Percentiles rank a stretch among this genome's conserved stretches.
phyloP scores from a whole-genome alignment of 2,888 invertebrate species.

The Griposia aprilina region DNA sequence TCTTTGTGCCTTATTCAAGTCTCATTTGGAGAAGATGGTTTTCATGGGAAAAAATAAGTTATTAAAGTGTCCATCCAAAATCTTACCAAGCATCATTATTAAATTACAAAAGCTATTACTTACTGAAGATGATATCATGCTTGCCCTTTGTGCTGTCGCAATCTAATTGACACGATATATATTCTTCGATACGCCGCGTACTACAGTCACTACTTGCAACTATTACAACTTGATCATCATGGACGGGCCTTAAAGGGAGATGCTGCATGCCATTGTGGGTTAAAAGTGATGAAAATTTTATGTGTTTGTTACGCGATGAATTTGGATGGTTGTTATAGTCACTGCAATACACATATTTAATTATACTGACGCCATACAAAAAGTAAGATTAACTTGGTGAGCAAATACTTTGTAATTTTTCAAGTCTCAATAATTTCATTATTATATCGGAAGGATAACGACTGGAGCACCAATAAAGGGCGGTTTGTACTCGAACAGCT shows the following conservation, averaged over 20 bases:
- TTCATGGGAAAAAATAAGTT: background rate
- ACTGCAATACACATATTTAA: background rate
- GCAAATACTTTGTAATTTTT: no score
- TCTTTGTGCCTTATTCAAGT: no score
- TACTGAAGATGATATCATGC: background rate
- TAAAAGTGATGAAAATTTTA: slow-evolving; percentile 18
- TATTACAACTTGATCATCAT: slow-evolving; percentile 21
- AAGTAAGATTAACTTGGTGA: background rate
- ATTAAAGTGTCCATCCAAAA: no score
- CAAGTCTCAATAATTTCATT: no score
- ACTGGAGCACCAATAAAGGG: background rate
- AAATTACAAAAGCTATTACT: slow-evolving; percentile 2
- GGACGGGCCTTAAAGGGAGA: slow-evolving; percentile 33
- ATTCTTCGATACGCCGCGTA: slow-evolving; percentile 3
- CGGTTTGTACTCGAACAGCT: background rate
- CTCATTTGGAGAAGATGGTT: background rate
- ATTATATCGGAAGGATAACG: background rate
- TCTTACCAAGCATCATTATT: slow-evolving; percentile 18
- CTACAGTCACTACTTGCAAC: background rate
- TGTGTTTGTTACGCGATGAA: slow-evolving; percentile 20
- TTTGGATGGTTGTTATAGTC: no score
- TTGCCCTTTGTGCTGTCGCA: slow-evolving; percentile 31
- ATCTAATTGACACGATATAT: slow-evolving; percentile 32
- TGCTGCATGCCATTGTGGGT: slow-evolving; percentile 25
- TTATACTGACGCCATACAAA: background rate